Evolutionary conservation across 1,140 invertebrate genomes (phyloP), one percentile per base, ranked within the genome.

Genomic region (Cherax destructor): DNA sequence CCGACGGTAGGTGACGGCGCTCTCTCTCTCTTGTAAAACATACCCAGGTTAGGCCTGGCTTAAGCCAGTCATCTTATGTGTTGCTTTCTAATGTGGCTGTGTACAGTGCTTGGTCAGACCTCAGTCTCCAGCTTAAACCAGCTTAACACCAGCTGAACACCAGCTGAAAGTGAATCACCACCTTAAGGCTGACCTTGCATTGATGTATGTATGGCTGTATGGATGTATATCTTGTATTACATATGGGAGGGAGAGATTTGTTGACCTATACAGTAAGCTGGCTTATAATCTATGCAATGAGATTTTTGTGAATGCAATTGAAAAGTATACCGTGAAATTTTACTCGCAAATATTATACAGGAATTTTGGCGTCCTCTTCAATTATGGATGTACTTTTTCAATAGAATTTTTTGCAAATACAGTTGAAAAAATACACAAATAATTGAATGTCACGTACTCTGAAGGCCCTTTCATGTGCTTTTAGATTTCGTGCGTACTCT

Each of bases 1-100:
- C 98, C 93, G 98, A 99, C 96, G 98, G 98, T 99, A 96, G 95
- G 96, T 96, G 83, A 94, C 52, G 24, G 18, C 77, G 49, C 9
- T 13, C 30, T 91, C 59, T 86, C 16, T 0, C 47, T 88, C 52
- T 52, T 78, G 41, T 80, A 59, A 47, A 24, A 41, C 30, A 79
- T 80, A 88, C 56, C 80, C 86, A 80, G 80, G 77, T 61, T 88
- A 80, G 86, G 86, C 65, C 30, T 77, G 80, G 86, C 59, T 21
- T 61, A n/a, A 30, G 86, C 78, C 87, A 83, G 4, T 88, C 79
- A 88, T 88, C 74, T 88, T 86, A 76, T 88, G 91, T 92, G 91
- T 92, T 79, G 91, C 91, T 88, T 88, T 88, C 86, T 80, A 65
- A 79, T 88, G 91, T 89, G 91, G 91, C 84, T 92, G 86, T 72